Conservation (phyloP, 2,888 invertebrate genomes). For the Caenorhabditis wallacei region DNA sequence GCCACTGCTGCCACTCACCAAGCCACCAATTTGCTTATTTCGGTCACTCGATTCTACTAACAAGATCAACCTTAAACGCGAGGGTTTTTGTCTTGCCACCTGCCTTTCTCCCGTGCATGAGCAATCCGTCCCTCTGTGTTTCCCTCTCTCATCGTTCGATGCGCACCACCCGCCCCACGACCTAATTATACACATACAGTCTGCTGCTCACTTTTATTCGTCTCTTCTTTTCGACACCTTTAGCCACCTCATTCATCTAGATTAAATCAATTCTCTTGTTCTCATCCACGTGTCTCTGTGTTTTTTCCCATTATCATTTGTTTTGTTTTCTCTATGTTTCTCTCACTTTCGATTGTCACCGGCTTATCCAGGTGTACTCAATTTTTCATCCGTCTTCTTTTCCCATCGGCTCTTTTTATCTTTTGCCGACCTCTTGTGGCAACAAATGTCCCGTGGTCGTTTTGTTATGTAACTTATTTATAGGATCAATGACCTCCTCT, state of each 20-base stretch:
- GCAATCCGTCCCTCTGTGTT: conserved; percentile 21
- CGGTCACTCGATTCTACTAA: conserved; percentile 15
- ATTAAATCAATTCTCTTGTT: neutral
- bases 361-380: conserved; percentile 51
- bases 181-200: conserved; percentile 65
- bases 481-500: conserved; percentile 39
- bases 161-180: conserved; percentile 50
- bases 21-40: conserved; percentile 48
- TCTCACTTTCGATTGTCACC: conserved; percentile 22
- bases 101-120: conserved; percentile 49
- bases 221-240: conserved; percentile 44
- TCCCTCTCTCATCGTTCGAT: conserved; percentile 30
- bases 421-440: conserved; percentile 33
- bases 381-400: conserved; percentile 37
- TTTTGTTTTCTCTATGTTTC: conserved; percentile 16
- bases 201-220: conserved; percentile 58
- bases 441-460: conserved; percentile 37
- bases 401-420: conserved; percentile 29
- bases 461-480: conserved; percentile 45
- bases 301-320: neutral
- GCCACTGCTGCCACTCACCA: conserved; percentile 1
- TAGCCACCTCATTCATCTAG: neutral
- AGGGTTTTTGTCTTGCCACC: conserved; percentile 51
- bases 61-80: conserved; percentile 58
- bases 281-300: neutral